Evolutionary conservation across 1,140 invertebrate species (phyloP).

Genomic region (Heterodera schachtii): DNA sequence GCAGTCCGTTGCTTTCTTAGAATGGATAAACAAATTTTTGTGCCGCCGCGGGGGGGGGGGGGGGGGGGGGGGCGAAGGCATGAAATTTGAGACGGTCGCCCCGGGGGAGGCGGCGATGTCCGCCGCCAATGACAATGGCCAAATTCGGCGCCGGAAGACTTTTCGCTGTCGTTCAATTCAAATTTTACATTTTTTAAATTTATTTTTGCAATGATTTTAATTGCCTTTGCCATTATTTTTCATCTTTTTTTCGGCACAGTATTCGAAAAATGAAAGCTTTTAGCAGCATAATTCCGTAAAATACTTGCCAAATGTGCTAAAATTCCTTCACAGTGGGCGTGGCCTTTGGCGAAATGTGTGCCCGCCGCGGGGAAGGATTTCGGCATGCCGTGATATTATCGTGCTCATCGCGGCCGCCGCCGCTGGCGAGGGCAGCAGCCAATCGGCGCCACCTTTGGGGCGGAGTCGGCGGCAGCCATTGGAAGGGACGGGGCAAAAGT

Average conservation of each 20-base stretch:
- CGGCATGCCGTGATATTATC: background rate
- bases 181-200: too few relatives aligned
- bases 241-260: too few relatives aligned
- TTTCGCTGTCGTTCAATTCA: background rate
- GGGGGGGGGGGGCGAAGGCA: background rate
- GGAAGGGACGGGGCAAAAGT: background rate
- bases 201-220: too few relatives aligned
- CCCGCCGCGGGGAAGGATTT: background rate
- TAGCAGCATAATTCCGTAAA: too few relatives aligned
- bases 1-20: background rate
- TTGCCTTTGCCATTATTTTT: too few relatives aligned
- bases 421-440: background rate
- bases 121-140: background rate
- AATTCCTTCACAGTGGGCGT: background rate
- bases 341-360: background rate
- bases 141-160: background rate
- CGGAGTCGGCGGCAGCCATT: background rate
- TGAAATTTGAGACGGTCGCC: background rate
- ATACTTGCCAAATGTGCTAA: background rate
- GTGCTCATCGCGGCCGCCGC: background rate
- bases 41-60: background rate
- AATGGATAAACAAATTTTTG: background rate
- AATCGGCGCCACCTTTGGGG: conserved; percentile 3
- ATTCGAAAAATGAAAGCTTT: too few relatives aligned
- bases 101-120: background rate